Percentiles rank a stretch among this genome's conserved stretches.
Evolutionary conservation across 2,797 vertebrate species (phyloP).

Genomic region (Psittacula derbiana): DNA sequence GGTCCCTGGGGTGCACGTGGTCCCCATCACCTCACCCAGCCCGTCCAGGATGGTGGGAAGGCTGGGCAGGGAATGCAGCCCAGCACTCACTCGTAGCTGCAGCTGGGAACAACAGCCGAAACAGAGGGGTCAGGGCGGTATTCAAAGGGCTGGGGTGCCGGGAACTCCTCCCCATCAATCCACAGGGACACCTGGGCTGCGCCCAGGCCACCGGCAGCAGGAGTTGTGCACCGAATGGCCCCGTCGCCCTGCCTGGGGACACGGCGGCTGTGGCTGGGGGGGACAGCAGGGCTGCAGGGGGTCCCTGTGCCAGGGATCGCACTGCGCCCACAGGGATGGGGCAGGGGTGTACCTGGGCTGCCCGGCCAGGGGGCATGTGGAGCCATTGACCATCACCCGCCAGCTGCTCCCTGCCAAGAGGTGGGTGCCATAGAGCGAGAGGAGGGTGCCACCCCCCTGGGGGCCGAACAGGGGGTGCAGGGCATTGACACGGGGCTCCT

Average conservation of each 20-base stretch:
- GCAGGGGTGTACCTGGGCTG: conserved; percentile 3
- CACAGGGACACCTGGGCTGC: conserved; percentile 66
- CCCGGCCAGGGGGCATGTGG: conserved; percentile 75
- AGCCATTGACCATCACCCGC: conserved; percentile 83
- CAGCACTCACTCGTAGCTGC: conserved; percentile 83
- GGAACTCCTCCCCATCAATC: conserved; percentile 83
- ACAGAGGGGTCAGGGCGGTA: conserved; percentile 88
- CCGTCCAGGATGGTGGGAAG: not conserved
- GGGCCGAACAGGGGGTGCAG: conserved; percentile 89
- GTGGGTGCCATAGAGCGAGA: conserved; percentile 84
- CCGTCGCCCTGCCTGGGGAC: not conserved
- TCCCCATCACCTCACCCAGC: not conserved
- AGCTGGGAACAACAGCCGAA: conserved; percentile 79
- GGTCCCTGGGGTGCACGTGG: accelerated
- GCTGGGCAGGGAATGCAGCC: not conserved
- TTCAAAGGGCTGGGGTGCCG: conserved; percentile 79
- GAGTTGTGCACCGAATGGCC: conserved; percentile 46
- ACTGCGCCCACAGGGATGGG: accelerated
- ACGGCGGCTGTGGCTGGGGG: accelerated
- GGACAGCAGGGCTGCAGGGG: accelerated
- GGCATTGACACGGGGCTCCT: conserved; percentile 85
- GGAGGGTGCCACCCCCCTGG: conserved; percentile 84
- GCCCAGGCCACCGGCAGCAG: not conserved
- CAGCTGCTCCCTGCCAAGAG: conserved; percentile 83
- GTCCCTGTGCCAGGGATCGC: accelerated